Conservation (phyloP, 2,113 vertebrate genomes). For the Sorex fumeus region DNA sequence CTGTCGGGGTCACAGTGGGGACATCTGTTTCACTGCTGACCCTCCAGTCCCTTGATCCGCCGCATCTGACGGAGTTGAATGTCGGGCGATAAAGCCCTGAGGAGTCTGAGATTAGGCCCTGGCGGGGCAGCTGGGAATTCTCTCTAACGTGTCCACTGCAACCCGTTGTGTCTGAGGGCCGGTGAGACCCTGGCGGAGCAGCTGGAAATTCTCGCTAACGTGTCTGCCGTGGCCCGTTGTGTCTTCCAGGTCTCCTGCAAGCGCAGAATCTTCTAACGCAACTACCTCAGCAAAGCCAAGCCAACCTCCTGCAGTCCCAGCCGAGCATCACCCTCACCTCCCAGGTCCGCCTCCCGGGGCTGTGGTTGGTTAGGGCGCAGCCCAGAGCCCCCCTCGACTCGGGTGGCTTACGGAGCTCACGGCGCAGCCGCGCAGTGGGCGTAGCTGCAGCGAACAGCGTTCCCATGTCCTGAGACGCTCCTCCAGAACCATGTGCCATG, state of each 20-base stretch:
- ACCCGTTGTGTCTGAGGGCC: no score
- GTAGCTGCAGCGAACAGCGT: no score
- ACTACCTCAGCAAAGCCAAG: conserved; percentile 99
- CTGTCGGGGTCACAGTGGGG: background rate
- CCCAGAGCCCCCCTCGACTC: no score
- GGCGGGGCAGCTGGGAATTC: background rate
- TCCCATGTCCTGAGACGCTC: no score
- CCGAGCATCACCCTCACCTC: conserved; percentile 98
- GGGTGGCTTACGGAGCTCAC: background rate
- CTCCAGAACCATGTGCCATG: background rate
- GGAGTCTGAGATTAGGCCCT: background rate
- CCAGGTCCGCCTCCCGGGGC: conserved; percentile 90
- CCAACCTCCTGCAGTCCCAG: conserved; percentile 99
- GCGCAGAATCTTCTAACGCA: conserved; percentile 98
- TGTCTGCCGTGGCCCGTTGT: conserved; percentile 27
- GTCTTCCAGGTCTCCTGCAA: conserved; percentile 95
- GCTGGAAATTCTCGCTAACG: background rate
- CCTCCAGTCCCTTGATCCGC: background rate
- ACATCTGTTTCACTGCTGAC: background rate
- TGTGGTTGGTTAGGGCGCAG: no score
- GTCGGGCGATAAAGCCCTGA: conserved; percentile 26
- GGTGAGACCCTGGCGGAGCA: background rate
- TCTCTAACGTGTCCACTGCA: no score
- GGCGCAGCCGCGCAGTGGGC: background rate
- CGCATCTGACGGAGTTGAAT: background rate